Base-by-base conservation (phyloP, 2,113 vertebrate species). In the Uropsilus gracilis region DNA sequence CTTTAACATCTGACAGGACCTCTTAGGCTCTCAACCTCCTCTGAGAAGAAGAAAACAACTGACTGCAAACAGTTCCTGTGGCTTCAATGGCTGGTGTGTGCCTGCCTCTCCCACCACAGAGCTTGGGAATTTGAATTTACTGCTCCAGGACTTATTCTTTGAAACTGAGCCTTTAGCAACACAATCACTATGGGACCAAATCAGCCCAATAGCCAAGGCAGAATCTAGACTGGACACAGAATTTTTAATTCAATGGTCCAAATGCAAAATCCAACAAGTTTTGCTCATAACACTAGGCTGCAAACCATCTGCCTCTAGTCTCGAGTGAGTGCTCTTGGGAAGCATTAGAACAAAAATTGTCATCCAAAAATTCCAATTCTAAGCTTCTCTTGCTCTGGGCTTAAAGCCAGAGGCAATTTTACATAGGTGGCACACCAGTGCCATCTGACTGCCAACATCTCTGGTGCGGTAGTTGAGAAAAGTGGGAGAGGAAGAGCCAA, bases 261-360 rank as follows among this genome's bases (percentile, higher is more conserved):
- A 89, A 66, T 26, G 34, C n/a, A 90, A 96, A 92, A 72, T 22
- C 85, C 77, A 90, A 22, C 64, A 72, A 73, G 8, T 73, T 92
- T 72, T 57, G 75, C 66, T 94, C 57, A 10, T 0, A 1, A 46
- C 13, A 75, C 46, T 88, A 68, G 80, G 32, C 46, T 87, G 71
- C 24, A 88, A 76, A 30, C 11, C 69, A 55, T 46, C 64, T 55
- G 17, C 46, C 93, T 95, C 92, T 68, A 61, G 76, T 93, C 26
- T 89, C 24, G 24, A 42, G 18, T 37, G 46, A 94, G 48, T 55
- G 22, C 93, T 46, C 6, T 4, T n/a, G 44, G 8, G 64, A 90
- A 86, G 42, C 0, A 1, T n/a, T 12, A 63, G 89, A 30, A 48
- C 26, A 14, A 26, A 90, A 91, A 55, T 71, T 0, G 0, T 46